Conservation (phyloP, 1,140 invertebrate genomes). For the Temnothorax nylanderi region DNA sequence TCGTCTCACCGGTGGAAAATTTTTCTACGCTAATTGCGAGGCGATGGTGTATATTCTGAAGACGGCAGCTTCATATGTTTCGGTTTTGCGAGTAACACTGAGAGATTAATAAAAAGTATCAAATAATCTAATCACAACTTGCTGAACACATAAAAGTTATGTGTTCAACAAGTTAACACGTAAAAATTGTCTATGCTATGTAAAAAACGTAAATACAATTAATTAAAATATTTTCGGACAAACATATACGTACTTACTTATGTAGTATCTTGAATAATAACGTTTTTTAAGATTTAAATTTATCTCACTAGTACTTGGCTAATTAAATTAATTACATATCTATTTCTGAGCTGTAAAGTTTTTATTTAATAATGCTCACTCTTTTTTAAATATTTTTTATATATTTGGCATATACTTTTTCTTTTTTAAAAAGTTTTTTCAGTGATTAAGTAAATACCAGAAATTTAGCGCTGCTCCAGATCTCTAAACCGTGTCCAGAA, state of each 20-base stretch:
- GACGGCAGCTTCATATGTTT: conserved; percentile 71
- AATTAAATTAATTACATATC: no score
- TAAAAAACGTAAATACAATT: conserved; percentile 8
- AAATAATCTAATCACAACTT: not conserved
- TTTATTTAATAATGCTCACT: no score
- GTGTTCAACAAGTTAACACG: no score
- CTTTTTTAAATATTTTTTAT: no score
- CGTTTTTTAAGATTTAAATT: no score
- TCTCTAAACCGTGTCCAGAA: not conserved
- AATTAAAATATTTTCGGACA: conserved; percentile 15
- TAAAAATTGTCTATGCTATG: not conserved
- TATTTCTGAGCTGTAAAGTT: no score
- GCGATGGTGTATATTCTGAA: conserved; percentile 72
- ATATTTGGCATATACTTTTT: no score
- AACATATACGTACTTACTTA: not conserved
- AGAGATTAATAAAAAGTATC: not conserved
- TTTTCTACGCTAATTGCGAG: conserved; percentile 66
- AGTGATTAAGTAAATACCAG: not conserved
- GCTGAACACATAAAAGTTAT: not conserved
- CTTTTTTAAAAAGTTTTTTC: no score
- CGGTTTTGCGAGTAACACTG: conserved; percentile 65
- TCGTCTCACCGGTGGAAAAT: conserved; percentile 67
- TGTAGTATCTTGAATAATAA: no score
- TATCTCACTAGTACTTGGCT: no score
- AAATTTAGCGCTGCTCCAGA: not conserved